A percentile compares a stretch with the other conserved stretches of the same genome.
Conservation (phyloP, 2,797 vertebrate genomes). For the Allochrocebus solatus region DNA sequence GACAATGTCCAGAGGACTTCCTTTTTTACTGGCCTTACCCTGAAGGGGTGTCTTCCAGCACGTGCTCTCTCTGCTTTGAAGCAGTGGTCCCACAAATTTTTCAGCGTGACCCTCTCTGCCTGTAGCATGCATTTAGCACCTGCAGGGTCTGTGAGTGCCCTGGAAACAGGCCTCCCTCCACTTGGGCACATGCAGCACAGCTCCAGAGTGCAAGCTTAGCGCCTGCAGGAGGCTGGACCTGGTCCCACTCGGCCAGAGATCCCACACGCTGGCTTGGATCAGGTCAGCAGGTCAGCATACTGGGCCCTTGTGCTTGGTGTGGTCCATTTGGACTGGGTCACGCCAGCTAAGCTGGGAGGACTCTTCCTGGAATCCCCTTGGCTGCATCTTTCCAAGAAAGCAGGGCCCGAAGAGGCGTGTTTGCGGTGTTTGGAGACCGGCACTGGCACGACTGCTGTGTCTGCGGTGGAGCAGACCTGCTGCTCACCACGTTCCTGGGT, state of each 20-base stretch:
- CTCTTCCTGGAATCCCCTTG: too few species aligned
- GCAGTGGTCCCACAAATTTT: accelerated
- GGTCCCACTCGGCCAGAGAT: background rate
- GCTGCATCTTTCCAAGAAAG: background rate
- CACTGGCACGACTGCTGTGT: too few species aligned
- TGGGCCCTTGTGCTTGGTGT: too few species aligned
- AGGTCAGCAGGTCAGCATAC: too few species aligned
- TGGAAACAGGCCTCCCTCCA: accelerated
- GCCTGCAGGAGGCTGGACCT: accelerated
- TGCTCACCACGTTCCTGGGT: accelerated
- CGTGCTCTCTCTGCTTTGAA: accelerated
- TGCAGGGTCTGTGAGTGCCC: background rate
- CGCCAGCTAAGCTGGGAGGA: accelerated
- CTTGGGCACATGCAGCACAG: accelerated
- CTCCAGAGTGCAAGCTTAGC: accelerated
- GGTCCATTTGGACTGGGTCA: background rate
- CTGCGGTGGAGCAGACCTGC: background rate
- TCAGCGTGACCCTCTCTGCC: background rate
- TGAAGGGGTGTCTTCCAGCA: too few species aligned
- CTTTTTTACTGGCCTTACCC: accelerated
- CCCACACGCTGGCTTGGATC: accelerated
- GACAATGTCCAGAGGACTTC: accelerated
- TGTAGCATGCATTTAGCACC: accelerated
- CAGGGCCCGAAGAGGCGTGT: accelerated
- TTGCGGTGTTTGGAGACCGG: background rate